These are phyloP conservation scores for Teleiodes luculella DNA, from an alignment of 2,888 invertebrate genomes.

Conservation along the genomic window DNA sequence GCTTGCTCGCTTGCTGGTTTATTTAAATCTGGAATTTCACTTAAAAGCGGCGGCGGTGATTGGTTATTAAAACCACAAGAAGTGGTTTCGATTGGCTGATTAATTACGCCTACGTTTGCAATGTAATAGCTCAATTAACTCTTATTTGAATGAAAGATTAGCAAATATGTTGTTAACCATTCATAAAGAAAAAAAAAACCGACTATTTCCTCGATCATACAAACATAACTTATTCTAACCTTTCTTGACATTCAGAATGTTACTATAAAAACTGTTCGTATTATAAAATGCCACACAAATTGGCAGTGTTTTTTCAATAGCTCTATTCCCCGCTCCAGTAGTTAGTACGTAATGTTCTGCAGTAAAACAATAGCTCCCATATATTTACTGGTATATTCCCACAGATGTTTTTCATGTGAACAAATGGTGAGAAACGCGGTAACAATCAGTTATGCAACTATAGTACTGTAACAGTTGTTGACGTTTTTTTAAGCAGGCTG, in stretches of 20 bases:
- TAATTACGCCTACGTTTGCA: too few species aligned
- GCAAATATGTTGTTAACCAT: too few species aligned
- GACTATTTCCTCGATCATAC: too few species aligned
- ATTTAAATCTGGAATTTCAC: too few species aligned
- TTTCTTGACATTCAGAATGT: not conserved
- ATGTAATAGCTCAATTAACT: too few species aligned
- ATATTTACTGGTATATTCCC: not conserved
- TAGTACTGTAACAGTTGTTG: not conserved
- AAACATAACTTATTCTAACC: not conserved
- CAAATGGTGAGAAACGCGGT: not conserved
- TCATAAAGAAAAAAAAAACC: too few species aligned
- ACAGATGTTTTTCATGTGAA: not conserved
- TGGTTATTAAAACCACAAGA: too few species aligned
- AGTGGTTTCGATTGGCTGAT: too few species aligned
- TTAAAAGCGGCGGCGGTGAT: too few species aligned
- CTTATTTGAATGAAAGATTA: too few species aligned
- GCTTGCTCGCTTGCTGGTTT: too few species aligned
- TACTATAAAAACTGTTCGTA: not conserved
- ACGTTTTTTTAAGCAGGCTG: not conserved
- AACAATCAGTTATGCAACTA: slow-evolving; percentile 1
- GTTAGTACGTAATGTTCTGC: not conserved
- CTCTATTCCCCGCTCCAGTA: not conserved
- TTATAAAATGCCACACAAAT: not conserved
- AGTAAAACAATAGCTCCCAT: not conserved
- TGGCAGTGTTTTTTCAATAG: not conserved